Percentiles rank a stretch among this genome's conserved stretches.
These are phyloP conservation scores for Hiodon tergisus DNA, from an alignment of 2,113 vertebrate genomes.

Conservation along the genomic window DNA sequence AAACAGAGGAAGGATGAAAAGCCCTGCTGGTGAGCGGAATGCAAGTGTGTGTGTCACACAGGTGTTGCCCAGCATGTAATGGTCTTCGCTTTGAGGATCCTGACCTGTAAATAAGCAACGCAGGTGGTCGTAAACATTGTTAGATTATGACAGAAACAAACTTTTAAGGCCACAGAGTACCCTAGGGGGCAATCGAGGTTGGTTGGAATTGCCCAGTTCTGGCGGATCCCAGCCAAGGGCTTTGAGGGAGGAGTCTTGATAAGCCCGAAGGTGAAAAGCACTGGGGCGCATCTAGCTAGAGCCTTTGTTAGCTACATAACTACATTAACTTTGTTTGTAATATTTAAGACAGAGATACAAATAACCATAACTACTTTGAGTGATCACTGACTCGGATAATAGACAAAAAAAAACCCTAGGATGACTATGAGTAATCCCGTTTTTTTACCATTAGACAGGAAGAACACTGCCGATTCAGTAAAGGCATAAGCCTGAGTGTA, in stretches of 20 bases:
- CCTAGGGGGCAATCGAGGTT: slow-evolving; percentile 23
- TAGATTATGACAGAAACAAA: neutral
- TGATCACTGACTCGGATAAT: too few relatives aligned
- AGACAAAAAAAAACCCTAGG: too few relatives aligned
- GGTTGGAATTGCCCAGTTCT: neutral
- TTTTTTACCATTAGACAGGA: too few relatives aligned
- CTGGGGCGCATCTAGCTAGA: slow-evolving; percentile 31
- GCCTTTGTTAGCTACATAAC: too few relatives aligned
- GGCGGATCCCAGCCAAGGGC: too few relatives aligned
- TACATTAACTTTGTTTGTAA: too few relatives aligned
- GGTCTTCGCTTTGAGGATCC: slow-evolving; percentile 20
- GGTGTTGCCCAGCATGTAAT: neutral
- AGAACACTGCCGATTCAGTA: too few relatives aligned
- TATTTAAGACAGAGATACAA: too few relatives aligned
- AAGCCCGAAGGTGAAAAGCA: neutral
- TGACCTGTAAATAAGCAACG: slow-evolving; percentile 25
- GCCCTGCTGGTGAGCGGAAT: neutral
- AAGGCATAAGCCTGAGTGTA: too few relatives aligned
- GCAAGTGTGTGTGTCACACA: neutral
- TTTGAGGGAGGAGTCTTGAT: neutral
- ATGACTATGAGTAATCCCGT: too few relatives aligned
- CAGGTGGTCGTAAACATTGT: neutral
- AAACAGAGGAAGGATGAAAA: neutral
- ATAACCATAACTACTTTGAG: too few relatives aligned
- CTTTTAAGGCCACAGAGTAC: slow-evolving; percentile 27